phyloP scores from a whole-genome alignment of 1,140 invertebrate species.

The Drosophila virilis region DNA sequence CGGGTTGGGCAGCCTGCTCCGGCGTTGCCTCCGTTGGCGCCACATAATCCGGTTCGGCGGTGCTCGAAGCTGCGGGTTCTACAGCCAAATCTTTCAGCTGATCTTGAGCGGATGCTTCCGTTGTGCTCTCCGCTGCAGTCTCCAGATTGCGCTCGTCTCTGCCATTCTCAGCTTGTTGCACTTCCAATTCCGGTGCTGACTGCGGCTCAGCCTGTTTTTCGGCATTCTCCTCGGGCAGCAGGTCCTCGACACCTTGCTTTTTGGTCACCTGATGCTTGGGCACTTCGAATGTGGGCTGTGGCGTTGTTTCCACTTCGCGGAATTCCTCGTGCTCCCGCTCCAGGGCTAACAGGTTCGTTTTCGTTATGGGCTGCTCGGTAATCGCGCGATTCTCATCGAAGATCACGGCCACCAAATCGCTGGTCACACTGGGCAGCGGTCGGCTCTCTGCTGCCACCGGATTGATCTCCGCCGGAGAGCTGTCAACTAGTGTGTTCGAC shows the following conservation, averaged over 20 bases:
- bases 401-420: slow-evolving; percentile 59
- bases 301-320: slow-evolving; percentile 15
- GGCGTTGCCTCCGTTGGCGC: slow-evolving; percentile 19
- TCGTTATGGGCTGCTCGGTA: slow-evolving; percentile 64
- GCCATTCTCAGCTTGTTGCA: neutral
- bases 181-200: neutral
- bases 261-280: slow-evolving; percentile 69
- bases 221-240: slow-evolving; percentile 35
- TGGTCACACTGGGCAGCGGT: slow-evolving; percentile 55
- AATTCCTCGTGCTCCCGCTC: slow-evolving; percentile 54
- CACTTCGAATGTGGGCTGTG: slow-evolving; percentile 43
- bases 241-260: slow-evolving; percentile 64
- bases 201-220: slow-evolving; percentile 11
- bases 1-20: slow-evolving; percentile 9
- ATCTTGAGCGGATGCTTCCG: slow-evolving; percentile 2
- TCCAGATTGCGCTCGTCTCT: slow-evolving; percentile 3
- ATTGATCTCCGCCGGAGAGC: slow-evolving; percentile 14
- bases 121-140: slow-evolving; percentile 1
- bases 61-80: slow-evolving; percentile 8
- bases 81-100: neutral
- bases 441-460: slow-evolving; percentile 9
- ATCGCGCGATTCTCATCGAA: slow-evolving; percentile 66
- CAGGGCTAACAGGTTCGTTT: slow-evolving; percentile 53
- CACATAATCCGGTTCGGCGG: neutral
- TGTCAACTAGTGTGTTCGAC: slow-evolving; percentile 18